Evolutionary conservation across 2,888 invertebrate genomes (phyloP).

Genomic region (Agrotis puta): DNA sequence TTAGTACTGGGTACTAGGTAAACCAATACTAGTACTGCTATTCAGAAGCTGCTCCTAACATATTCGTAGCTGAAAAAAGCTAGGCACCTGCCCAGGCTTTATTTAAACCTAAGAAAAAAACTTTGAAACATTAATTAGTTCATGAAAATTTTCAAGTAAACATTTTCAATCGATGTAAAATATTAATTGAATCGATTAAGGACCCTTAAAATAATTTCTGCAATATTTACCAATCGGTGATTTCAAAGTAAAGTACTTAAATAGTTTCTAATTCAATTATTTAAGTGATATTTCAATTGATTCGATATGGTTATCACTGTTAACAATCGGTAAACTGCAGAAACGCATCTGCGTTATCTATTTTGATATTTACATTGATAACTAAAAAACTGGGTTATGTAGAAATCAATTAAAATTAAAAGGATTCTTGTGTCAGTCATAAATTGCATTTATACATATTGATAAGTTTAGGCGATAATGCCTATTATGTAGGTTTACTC

Average conservation of each 20-base stretch:
- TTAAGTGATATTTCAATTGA: slow-evolving; percentile 30
- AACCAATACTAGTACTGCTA: too few relatives aligned
- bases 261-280: slow-evolving; percentile 32
- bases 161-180: slow-evolving; percentile 7
- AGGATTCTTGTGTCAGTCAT: slow-evolving; percentile 51
- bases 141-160: not conserved
- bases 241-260: not conserved
- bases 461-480: not conserved
- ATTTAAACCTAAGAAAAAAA: too few relatives aligned
- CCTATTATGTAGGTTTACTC: not conserved
- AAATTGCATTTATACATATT: slow-evolving; percentile 15
- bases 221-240: slow-evolving; percentile 11
- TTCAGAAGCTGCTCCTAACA: too few relatives aligned
- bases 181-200: slow-evolving; percentile 5
- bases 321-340: slow-evolving; percentile 23
- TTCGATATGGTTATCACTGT: slow-evolving; percentile 38
- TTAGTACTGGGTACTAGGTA: too few relatives aligned
- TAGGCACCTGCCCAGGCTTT: too few relatives aligned
- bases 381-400: slow-evolving; percentile 35
- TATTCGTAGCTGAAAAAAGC: too few relatives aligned
- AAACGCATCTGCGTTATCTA: slow-evolving; percentile 46
- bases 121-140: too few relatives aligned
- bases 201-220: slow-evolving; percentile 27
- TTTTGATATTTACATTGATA: slow-evolving; percentile 33
- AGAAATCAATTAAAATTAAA: slow-evolving; percentile 48